Evolutionary conservation across 2,888 invertebrate genomes (phyloP), one percentile per base, ranked within the genome.

Genomic region (Colletes collaris): DNA sequence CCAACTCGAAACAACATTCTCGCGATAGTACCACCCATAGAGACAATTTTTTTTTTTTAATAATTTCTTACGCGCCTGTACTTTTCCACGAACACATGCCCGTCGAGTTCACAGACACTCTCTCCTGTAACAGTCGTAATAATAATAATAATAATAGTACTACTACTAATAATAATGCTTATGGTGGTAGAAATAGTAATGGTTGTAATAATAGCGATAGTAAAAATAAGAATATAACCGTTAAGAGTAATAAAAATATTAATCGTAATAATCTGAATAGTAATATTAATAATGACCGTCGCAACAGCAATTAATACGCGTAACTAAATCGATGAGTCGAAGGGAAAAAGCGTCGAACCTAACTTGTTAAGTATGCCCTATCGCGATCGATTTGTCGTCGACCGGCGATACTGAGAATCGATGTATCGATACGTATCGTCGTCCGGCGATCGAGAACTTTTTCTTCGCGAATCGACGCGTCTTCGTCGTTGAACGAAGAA

Each of bases 291-390:
- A 55, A 76, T 67, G 58, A 80, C 70, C 46, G 74, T 70, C 76
- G 70, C 68, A 83, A 71, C 75, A 77, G 66, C 73, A 85, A 83
- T 69, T 79, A 80, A 76, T 74, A 55, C 80, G 70, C 78, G 78
- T 79, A 81, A 84, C 63, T 81, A 77, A 72, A 86, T 85, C 83
- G 81, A 77, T 64, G 85, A 76, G 83, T 81, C 59, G 16, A 80
- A 84, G 79, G 81, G 64, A 65, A 50, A 68, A 55, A 19, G 7
- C 66, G 46, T 77, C 72, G 19, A 27, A 35, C 53, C 68, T 27
- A 70, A 66, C 37, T 49, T 27, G 53, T 79, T 66, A 76, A 76
- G 76, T 73, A 74, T 67, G 74, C 63, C 66, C 72, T 74, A 66
- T 69, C 72, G 58, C 70, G 79, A 70, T 73, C 73, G 55, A 74